Conservation (phyloP, 2,888 invertebrate genomes). For the Agrotis clavis region DNA sequence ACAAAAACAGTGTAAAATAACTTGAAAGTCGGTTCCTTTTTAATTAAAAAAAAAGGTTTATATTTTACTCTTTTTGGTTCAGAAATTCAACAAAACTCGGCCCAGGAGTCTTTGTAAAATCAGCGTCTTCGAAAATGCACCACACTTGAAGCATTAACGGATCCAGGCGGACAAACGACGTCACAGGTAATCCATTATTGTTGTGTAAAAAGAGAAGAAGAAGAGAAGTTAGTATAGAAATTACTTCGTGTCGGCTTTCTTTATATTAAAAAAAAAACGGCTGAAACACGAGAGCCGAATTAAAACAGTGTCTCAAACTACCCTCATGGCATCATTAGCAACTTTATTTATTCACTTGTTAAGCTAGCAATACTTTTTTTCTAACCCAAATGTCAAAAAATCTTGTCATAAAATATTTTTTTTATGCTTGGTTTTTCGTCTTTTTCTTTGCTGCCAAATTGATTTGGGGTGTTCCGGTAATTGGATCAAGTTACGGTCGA, state of each 20-base stretch:
- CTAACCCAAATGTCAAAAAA: constrained; percentile 16
- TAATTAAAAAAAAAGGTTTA: too few relatives aligned
- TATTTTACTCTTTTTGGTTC: too few relatives aligned
- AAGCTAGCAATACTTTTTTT: constrained; percentile 30
- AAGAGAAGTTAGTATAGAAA: background rate
- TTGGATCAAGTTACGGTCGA: background rate
- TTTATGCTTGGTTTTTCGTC: background rate
- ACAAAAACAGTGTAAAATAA: too few relatives aligned
- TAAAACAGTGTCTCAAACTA: background rate
- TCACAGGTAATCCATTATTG: too few relatives aligned
- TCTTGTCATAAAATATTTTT: background rate
- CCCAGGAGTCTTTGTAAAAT: too few relatives aligned
- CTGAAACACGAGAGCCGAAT: background rate
- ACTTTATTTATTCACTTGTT: background rate
- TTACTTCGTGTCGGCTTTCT: background rate
- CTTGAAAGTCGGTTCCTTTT: too few relatives aligned
- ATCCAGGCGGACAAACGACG: background rate
- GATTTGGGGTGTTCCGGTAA: background rate
- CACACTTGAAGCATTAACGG: too few relatives aligned
- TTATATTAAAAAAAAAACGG: background rate
- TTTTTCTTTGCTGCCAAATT: background rate
- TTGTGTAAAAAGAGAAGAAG: background rate
- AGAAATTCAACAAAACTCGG: too few relatives aligned
- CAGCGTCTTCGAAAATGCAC: too few relatives aligned
- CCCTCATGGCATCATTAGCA: too few relatives aligned